phyloP scores from a whole-genome alignment of 2,888 invertebrate species.

The Agrotis ipsilon region DNA sequence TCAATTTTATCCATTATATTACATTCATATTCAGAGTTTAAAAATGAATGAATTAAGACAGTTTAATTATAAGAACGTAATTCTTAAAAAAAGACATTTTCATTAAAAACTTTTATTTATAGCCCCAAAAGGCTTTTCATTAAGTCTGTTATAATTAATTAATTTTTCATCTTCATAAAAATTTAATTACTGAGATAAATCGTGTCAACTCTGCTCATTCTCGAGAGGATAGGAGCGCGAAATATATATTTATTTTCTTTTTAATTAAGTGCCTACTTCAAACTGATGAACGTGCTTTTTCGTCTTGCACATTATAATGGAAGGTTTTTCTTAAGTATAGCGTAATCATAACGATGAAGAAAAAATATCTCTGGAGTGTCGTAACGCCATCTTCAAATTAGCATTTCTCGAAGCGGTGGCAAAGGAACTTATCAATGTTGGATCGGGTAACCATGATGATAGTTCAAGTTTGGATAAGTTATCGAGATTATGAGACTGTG shows the following conservation, averaged over 20 bases:
- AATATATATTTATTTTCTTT: conserved; percentile 36
- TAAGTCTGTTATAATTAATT: conserved; percentile 16
- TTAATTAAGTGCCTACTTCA: conserved; percentile 37
- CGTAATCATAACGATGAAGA: conserved; percentile 21
- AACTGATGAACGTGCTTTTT: conserved; percentile 33
- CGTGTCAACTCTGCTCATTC: conserved; percentile 27
- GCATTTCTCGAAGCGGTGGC: conserved; percentile 61
- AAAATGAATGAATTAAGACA: too few species aligned
- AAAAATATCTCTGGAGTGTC: conserved; percentile 51
- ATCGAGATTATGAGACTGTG: not conserved
- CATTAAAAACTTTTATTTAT: conserved; percentile 7
- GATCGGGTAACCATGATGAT: conserved; percentile 25
- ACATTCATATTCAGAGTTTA: too few species aligned
- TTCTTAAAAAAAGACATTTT: too few species aligned
- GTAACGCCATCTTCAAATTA: conserved; percentile 63
- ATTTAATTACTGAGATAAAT: conserved; percentile 47
- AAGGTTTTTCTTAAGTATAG: conserved; percentile 33
- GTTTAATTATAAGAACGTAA: too few species aligned
- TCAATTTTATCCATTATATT: too few species aligned
- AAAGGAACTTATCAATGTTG: conserved; percentile 63
- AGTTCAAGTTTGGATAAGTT: conserved; percentile 8
- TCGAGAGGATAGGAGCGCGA: conserved; percentile 25
- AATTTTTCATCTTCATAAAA: conserved; percentile 32
- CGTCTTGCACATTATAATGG: conserved; percentile 42
- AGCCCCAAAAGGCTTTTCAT: conserved; percentile 11